These are phyloP conservation scores for Dicroscelio sp. DNA, from an alignment of 2,888 invertebrate species.

Conservation along the genomic window DNA sequence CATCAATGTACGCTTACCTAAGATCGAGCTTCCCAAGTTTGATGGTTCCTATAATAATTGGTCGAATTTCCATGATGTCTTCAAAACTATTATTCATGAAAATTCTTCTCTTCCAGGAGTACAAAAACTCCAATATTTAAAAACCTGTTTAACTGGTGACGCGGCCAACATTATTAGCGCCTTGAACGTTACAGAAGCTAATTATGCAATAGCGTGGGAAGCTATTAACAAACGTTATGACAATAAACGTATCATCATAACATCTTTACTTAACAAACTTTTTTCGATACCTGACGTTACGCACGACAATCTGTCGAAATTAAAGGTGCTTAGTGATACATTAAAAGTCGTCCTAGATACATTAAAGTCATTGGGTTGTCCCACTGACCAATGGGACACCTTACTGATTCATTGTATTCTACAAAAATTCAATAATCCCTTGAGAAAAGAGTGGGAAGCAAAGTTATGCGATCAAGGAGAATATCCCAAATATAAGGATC, in stretches of 20 bases:
- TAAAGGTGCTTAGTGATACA: background rate
- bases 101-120: no score
- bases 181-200: background rate
- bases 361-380: background rate
- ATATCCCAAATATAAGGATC: no score
- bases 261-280: slow-evolving; percentile 6
- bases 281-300: background rate
- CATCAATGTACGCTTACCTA: no score
- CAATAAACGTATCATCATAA: background rate
- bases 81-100: background rate
- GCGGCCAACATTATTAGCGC: background rate
- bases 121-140: background rate
- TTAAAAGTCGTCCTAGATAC: background rate
- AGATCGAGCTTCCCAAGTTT: background rate
- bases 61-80: background rate
- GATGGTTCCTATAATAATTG: background rate
- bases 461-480: no score
- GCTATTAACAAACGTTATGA: background rate
- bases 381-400: background rate
- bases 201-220: background rate
- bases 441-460: background rate
- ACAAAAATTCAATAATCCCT: background rate
- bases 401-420: background rate
- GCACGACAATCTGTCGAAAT: background rate
- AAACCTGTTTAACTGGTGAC: background rate